phyloP scores from a whole-genome alignment of 2,113 vertebrate genomes.

The Baryphthengus martii region DNA sequence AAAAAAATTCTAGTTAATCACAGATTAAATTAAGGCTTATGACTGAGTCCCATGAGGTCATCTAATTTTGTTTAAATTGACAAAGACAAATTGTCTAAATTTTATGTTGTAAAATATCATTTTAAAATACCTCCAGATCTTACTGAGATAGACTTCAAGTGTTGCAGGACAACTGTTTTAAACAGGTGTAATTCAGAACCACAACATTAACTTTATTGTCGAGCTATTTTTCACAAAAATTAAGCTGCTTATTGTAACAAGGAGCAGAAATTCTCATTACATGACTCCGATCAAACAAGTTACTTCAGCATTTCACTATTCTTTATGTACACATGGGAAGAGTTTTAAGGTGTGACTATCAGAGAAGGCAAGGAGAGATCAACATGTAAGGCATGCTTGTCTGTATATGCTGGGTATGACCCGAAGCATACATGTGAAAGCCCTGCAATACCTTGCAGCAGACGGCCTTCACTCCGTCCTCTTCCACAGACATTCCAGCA shows the following conservation, averaged over 20 bases:
- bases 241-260: background rate
- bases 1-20: background rate
- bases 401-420: background rate
- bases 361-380: background rate
- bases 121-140: background rate
- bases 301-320: background rate
- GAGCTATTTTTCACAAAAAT: background rate
- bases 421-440: rapidly evolving
- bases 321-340: background rate
- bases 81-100: background rate
- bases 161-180: background rate
- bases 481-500: background rate
- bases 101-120: background rate
- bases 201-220: background rate
- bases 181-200: background rate
- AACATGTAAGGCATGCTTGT: background rate
- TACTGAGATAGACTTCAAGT: background rate
- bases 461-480: background rate
- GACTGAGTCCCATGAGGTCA: background rate
- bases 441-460: background rate
- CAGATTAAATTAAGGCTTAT: background rate
- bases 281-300: background rate
- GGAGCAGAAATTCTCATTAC: background rate
- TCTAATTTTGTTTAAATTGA: background rate
- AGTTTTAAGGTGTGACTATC: background rate